A percentile compares a stretch with the other conserved stretches of the same genome.
phyloP scores from a whole-genome alignment of 2,113 vertebrate genomes.

The Chlamydotis undulata region DNA sequence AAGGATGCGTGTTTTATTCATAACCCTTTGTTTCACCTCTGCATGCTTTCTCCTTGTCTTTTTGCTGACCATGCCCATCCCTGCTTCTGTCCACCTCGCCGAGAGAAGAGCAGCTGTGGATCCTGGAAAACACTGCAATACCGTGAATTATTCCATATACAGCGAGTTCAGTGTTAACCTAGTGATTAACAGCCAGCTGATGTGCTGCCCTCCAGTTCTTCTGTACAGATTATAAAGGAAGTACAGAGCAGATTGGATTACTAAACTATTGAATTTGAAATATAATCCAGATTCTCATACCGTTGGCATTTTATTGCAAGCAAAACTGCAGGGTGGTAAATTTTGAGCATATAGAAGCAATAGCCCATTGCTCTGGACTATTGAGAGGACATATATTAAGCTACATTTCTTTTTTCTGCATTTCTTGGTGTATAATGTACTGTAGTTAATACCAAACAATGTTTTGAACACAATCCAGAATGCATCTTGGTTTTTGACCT shows the following conservation, averaged over 20 bases:
- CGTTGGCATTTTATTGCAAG: not conserved
- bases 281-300: not conserved
- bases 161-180: not conserved
- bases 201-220: not conserved
- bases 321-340: not conserved
- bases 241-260: not conserved
- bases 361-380: too few species aligned
- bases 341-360: not conserved
- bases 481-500: not conserved
- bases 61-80: fast-evolving
- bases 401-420: not conserved
- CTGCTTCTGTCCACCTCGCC: not conserved
- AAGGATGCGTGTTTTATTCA: not conserved
- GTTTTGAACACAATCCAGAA: not conserved
- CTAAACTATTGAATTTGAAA: not conserved
- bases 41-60: fast-evolving
- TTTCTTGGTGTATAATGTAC: not conserved
- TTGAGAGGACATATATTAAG: not conserved
- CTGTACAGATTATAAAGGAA: not conserved
- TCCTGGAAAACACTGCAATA: not conserved
- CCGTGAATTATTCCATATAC: not conserved
- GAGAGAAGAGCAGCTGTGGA: not conserved
- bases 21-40: not conserved
- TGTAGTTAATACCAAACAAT: not conserved
- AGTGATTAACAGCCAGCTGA: not conserved